A percentile compares a stretch with the other conserved stretches of the same genome.
Conservation (phyloP, 37 sponge, comb jelly and placozoan genomes). For the Amphimedon queenslandica region DNA sequence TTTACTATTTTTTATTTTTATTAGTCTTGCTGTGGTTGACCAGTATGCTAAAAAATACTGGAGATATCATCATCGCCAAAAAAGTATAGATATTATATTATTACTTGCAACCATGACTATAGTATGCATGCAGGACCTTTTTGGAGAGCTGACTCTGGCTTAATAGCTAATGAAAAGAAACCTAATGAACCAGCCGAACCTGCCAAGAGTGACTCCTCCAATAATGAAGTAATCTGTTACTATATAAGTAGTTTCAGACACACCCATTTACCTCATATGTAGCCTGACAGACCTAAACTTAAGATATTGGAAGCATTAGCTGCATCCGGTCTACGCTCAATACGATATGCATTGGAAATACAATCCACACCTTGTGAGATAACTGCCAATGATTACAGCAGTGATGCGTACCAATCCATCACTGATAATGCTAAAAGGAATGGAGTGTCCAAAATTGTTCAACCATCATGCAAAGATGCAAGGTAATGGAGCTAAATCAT, state of each 20-base stretch:
- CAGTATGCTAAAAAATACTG: conserved; percentile 45
- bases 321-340: conserved; percentile 91
- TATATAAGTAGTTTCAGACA: no score
- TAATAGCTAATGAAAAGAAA: not conserved
- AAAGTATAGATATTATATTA: not conserved
- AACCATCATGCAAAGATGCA: conserved; percentile 77
- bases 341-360: conserved; percentile 92
- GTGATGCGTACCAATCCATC: conserved; percentile 65
- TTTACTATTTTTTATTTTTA: not conserved
- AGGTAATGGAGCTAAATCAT: conserved; percentile 57
- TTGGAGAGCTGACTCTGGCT: not conserved
- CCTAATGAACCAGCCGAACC: not conserved
- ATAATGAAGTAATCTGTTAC: no score
- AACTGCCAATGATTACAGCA: conserved; percentile 85
- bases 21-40: conserved; percentile 70
- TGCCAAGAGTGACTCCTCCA: no score
- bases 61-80: conserved; percentile 21
- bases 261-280: no score
- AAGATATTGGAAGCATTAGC: conserved; percentile 85
- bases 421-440: conserved; percentile 64
- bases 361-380: conserved; percentile 37
- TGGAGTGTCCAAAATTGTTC: conserved; percentile 34
- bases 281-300: not conserved
- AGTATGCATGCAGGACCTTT: not conserved
- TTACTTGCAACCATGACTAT: not conserved